A percentile compares a stretch with the other conserved stretches of the same genome.
Conservation (phyloP, 2,113 vertebrate species). For the Notothenia coriiceps region DNA sequence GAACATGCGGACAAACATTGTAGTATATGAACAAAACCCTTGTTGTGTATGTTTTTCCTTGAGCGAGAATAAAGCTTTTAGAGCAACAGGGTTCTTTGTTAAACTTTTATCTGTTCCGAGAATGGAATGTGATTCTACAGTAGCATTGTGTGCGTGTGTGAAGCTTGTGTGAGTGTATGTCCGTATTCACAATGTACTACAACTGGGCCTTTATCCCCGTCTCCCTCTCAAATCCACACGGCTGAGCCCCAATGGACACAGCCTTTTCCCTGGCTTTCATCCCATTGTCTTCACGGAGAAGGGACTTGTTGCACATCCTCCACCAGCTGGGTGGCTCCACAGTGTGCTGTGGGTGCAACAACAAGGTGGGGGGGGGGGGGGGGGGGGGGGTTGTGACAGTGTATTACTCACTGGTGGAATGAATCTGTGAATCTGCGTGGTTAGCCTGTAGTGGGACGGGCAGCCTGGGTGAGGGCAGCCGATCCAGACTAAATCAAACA, state of each 20-base stretch:
- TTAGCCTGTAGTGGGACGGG: conserved; percentile 83
- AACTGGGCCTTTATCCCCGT: conserved; percentile 68
- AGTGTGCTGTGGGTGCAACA: conserved; percentile 38
- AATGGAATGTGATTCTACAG: conserved; percentile 67
- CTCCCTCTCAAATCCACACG: conserved; percentile 65
- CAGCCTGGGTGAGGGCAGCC: conserved; percentile 78
- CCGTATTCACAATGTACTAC: conserved; percentile 45
- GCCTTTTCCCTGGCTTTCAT: conserved; percentile 79
- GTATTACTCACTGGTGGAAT: conserved; percentile 70
- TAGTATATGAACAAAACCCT: conserved; percentile 55
- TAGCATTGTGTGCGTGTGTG: conserved; percentile 23
- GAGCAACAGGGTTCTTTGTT: conserved; percentile 68
- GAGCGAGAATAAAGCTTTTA: conserved; percentile 82
- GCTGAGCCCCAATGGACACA: conserved; percentile 45
- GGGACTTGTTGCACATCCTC: conserved; percentile 56
- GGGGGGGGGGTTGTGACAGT: conserved; percentile 22
- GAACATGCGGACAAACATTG: conserved; percentile 51
- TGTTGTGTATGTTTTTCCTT: conserved; percentile 68
- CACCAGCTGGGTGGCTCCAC: conserved; percentile 35
- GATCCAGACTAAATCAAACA: conserved; percentile 55
- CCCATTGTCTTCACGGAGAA: conserved; percentile 73
- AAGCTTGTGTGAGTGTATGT: conserved; percentile 30
- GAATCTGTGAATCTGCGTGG: conserved; percentile 79
- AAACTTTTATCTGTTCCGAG: conserved; percentile 63
- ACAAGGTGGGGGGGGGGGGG: not conserved